These are phyloP conservation scores for Cantharis rustica DNA, from an alignment of 2,888 invertebrate genomes.

Conservation along the genomic window DNA sequence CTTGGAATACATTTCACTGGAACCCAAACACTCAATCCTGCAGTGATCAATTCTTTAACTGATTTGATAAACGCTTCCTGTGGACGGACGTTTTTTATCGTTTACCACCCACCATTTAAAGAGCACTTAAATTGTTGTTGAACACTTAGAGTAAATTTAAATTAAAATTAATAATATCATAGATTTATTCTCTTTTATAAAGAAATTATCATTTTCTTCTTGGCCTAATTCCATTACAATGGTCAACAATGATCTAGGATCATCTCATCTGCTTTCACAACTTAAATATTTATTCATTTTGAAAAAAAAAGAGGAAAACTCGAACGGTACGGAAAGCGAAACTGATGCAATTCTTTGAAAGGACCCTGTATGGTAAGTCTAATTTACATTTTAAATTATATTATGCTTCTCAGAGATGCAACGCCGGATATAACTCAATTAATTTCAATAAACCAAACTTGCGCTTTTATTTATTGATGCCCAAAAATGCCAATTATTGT, in stretches of 20 bases:
- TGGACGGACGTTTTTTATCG: slow-evolving; percentile 26
- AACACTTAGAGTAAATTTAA: slow-evolving; percentile 5
- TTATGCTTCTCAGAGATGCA: not conserved
- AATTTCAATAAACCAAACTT: not conserved
- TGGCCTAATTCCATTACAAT: not conserved
- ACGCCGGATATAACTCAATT: not conserved
- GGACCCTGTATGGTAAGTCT: not conserved
- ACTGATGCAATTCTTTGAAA: not conserved
- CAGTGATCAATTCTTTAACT: slow-evolving; percentile 13
- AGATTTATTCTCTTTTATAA: not conserved
- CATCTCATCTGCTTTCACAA: too few species aligned
- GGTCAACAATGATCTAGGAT: too few species aligned
- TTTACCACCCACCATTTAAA: slow-evolving; percentile 27
- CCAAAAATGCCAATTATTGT: not conserved
- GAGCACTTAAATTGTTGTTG: slow-evolving; percentile 21
- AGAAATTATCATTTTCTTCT: not conserved
- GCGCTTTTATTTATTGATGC: not conserved
- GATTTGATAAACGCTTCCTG: slow-evolving; percentile 30
- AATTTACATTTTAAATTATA: not conserved
- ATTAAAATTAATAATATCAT: not conserved
- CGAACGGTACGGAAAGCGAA: too few species aligned
- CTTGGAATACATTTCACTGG: slow-evolving; percentile 17
- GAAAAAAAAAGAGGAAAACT: too few species aligned
- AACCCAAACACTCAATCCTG: not conserved
- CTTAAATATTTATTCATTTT: too few species aligned